phyloP scores from a whole-genome alignment of 1,140 invertebrate genomes.

The Venturia canescens region DNA sequence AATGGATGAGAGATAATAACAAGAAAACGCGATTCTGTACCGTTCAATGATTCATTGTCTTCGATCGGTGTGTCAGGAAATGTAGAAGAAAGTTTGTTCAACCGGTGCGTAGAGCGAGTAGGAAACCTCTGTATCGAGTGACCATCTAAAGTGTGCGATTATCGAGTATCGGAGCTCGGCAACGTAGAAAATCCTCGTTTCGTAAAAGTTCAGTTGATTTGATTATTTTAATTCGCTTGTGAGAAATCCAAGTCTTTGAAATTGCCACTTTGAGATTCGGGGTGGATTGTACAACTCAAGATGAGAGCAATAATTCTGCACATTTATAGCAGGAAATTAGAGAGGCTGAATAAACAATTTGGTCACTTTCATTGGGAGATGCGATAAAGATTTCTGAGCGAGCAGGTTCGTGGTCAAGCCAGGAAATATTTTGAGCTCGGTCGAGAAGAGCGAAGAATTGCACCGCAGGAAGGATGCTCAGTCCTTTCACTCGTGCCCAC shows the following conservation, averaged over 20 bases:
- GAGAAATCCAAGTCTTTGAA: neutral
- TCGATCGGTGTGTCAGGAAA: neutral
- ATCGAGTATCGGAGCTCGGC: neutral
- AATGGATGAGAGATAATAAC: too few species aligned
- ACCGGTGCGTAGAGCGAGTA: neutral
- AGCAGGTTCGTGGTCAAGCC: neutral
- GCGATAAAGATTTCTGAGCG: neutral
- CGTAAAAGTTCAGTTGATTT: neutral
- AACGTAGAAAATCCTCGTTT: neutral
- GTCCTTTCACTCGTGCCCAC: slow-evolving; percentile 49
- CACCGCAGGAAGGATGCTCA: neutral
- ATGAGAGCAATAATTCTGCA: neutral
- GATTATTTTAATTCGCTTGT: neutral
- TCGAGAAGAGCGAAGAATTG: neutral
- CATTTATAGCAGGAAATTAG: neutral
- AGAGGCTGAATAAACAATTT: neutral
- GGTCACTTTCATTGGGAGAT: neutral
- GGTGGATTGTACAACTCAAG: neutral
- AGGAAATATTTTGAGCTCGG: neutral
- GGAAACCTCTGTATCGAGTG: neutral
- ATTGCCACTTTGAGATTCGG: neutral
- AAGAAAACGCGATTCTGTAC: neutral
- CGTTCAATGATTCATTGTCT: neutral
- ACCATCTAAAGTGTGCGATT: neutral
- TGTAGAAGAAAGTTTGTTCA: neutral